Base-by-base conservation (phyloP, 2,113 vertebrate species). In the Nannobrachium achirus region DNA sequence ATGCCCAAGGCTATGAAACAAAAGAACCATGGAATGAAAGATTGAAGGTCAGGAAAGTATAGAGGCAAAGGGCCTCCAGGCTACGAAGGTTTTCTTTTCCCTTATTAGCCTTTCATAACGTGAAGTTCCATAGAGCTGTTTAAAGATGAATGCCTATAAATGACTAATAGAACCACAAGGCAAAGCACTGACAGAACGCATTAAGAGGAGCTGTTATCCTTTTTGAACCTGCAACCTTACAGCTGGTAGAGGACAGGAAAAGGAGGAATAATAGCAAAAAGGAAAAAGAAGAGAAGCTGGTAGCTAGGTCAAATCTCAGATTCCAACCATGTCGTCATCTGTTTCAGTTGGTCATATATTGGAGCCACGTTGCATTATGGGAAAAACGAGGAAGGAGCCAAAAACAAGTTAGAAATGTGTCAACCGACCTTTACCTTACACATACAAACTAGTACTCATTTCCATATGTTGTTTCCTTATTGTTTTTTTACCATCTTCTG, bases 101-200 rank as follows among this genome's bases (percentile, higher is more conserved):
- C 20, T 73, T 69, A 25, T 39, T 66, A 57, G 68, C 71, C 55
- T 66, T 60, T 75, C 33, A 80, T 84, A 58, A 66, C 74, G 75
- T 57, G 11, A 69, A 67, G 59, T 59, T 82, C 71, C 38, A 52
- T 75, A 73, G 71, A 79, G 66, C 51, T 74, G 60, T 80, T 85
- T 75, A 81, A 88, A 78, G 69, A 88, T 69, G 63, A 81, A 82
- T 68, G 72, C 69, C 66, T 75, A 56, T 73, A 78, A 73, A 74
- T 81, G 81, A 78, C 62, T 78, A 55, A 71, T 62, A 67, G 46
- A 71, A 67, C 82, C 69, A 70, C 63, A 46, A 86, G 72, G 76
- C 56, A 67, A 69, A 84, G 70, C 76, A 75, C 86, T 85, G 84
- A 78, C 79, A 61, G 71, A 63, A 70, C 72, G 73, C 53, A 80